Conservation (phyloP, 2,113 vertebrate genomes). For the Festucalex cinctus region DNA sequence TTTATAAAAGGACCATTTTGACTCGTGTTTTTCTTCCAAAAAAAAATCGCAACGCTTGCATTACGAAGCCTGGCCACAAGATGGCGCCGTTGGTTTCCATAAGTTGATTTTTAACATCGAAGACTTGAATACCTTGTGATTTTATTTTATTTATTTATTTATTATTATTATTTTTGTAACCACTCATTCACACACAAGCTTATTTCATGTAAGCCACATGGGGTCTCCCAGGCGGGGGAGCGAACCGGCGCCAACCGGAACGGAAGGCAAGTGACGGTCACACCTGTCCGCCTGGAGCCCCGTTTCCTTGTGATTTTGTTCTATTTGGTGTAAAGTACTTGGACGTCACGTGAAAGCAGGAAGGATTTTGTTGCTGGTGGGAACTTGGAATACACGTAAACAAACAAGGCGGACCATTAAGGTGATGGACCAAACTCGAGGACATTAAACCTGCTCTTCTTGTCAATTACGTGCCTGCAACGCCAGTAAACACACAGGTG, state of each 20-base stretch:
- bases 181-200: no score
- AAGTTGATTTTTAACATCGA: background rate
- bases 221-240: no score
- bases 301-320: background rate
- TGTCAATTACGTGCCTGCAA: background rate
- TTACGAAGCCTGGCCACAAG: background rate
- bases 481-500: background rate
- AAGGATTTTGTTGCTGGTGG: background rate
- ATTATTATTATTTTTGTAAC: no score
- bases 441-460: background rate
- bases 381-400: background rate
- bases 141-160: background rate
- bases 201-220: no score
- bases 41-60: background rate
- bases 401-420: background rate
- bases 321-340: background rate
- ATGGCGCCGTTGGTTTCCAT: background rate
- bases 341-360: background rate
- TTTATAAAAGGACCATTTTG: slow-evolving; percentile 71
- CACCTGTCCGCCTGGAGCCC: no score
- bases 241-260: no score
- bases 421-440: background rate
- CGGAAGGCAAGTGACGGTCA: no score
- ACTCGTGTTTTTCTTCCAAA: slow-evolving; percentile 65
- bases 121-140: no score